Conservation (phyloP, 2,797 vertebrate species). For the Mergus octosetaceus region DNA sequence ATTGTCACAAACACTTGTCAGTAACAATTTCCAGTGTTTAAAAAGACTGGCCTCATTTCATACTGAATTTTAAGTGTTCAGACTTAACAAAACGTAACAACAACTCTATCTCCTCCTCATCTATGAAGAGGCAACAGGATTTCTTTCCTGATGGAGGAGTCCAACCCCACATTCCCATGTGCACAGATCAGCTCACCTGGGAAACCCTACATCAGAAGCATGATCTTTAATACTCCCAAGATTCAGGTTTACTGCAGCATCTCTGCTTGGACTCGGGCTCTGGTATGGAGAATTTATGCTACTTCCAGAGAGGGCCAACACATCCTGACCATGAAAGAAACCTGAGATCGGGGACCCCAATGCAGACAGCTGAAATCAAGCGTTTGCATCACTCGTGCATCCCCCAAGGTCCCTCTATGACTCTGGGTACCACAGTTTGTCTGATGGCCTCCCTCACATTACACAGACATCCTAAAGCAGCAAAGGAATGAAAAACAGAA, state of each 20-base stretch:
- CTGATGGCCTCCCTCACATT: neutral
- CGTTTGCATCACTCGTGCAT: rapidly evolving
- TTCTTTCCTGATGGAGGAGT: neutral
- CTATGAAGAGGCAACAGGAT: neutral
- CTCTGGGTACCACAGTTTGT: neutral
- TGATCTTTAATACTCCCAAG: neutral
- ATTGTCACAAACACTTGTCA: neutral
- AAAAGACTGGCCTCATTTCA: neutral
- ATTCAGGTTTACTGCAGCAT: neutral
- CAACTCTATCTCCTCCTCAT: neutral
- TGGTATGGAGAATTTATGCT: neutral
- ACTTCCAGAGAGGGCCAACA: neutral
- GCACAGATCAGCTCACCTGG: neutral
- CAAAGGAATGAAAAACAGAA: neutral
- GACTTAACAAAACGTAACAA: neutral
- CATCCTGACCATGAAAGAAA: neutral
- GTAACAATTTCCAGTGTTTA: neutral
- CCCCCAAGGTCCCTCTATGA: neutral
- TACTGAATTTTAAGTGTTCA: neutral
- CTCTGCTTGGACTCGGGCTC: neutral
- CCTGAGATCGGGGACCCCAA: neutral
- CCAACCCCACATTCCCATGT: neutral
- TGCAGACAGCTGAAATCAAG: neutral
- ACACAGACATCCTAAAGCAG: neutral
- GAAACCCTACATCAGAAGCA: neutral